These are phyloP conservation scores for Dasysyrphus tricinctus DNA, from an alignment of 2,888 invertebrate genomes.

Conservation along the genomic window DNA sequence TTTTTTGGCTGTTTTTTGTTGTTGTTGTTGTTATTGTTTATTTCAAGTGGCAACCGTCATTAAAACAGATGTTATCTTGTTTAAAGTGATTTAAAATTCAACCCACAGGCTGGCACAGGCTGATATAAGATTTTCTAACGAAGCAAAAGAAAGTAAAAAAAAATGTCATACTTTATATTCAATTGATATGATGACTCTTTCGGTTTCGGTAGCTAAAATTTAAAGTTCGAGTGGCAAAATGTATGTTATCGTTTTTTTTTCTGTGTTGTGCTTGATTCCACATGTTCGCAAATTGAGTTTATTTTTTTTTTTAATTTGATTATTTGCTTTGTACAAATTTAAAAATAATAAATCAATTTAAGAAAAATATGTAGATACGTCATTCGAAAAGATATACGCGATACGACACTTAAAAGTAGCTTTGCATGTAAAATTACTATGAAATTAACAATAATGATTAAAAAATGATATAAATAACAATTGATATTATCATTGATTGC, in stretches of 20 bases:
- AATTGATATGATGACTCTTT: background rate
- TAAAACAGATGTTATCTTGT: background rate
- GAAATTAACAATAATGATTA: background rate
- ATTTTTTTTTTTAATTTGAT: background rate
- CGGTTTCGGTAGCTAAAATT: background rate
- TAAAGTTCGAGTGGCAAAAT: background rate
- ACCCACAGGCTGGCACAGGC: background rate
- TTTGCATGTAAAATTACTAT: background rate
- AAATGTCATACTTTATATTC: background rate
- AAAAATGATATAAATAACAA: background rate
- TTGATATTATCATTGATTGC: background rate
- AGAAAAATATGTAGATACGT: background rate
- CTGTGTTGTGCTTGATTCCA: background rate
- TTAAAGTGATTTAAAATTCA: background rate
- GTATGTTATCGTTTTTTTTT: background rate
- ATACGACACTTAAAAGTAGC: background rate
- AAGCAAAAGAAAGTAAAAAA: background rate
- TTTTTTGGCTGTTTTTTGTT: background rate
- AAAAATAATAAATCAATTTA: background rate
- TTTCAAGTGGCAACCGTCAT: background rate
- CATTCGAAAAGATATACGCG: background rate
- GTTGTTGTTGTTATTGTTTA: background rate
- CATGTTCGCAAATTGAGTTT: background rate
- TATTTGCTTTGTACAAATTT: background rate
- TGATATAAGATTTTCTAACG: conserved; percentile 1